A percentile compares a stretch with the other conserved stretches of the same genome.
These are phyloP conservation scores for Scarus forsteni DNA, from an alignment of 2,797 vertebrate genomes.

Conservation along the genomic window DNA sequence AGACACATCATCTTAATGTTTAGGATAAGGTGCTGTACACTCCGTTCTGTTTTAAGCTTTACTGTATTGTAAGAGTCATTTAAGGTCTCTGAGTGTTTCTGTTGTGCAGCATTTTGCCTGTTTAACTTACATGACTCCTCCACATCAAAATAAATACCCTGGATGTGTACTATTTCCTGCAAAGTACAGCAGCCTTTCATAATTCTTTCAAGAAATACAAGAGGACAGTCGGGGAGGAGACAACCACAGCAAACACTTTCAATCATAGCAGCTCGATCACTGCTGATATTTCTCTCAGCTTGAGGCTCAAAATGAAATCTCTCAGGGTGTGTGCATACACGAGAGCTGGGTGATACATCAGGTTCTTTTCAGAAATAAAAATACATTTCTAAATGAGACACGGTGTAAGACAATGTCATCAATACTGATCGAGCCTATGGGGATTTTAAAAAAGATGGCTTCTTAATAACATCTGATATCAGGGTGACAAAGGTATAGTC, in stretches of 20 bases:
- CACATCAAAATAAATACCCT: constrained; percentile 14
- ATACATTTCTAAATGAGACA: too few species aligned
- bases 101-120: constrained; percentile 9
- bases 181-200: not conserved
- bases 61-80: not conserved
- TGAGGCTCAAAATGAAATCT: constrained; percentile 27
- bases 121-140: not conserved
- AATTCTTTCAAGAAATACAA: not conserved
- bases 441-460: too few species aligned
- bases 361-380: too few species aligned
- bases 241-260: not conserved
- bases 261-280: not conserved
- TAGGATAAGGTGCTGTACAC: constrained; percentile 1
- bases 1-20: constrained; percentile 9
- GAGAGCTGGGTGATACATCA: too few species aligned
- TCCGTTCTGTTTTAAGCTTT: constrained; percentile 4
- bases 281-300: constrained; percentile 8
- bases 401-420: too few species aligned
- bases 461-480: too few species aligned
- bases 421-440: too few species aligned
- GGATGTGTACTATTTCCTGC: constrained; percentile 7
- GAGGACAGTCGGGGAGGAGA: constrained; percentile 5
- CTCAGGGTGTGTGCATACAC: constrained; percentile 24
- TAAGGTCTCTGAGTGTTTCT: not conserved
- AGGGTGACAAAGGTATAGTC: too few species aligned